Percentiles rank a stretch among this genome's conserved stretches.
phyloP scores from a whole-genome alignment of 2,888 invertebrate species.

The Microctonus aethiopoides region DNA sequence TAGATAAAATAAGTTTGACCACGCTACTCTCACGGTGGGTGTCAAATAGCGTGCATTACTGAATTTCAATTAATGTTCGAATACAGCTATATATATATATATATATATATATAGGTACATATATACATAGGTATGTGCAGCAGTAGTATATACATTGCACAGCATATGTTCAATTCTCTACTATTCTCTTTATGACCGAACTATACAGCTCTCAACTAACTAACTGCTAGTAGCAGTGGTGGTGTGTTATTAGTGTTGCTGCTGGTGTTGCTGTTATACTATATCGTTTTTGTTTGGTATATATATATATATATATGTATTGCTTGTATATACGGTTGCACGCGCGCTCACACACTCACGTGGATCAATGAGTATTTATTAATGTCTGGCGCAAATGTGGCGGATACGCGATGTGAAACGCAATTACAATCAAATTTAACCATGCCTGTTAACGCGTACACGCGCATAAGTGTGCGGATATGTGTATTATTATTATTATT shows the following conservation, averaged over 20 bases:
- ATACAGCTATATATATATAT: slow-evolving; percentile 25
- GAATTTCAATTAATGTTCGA: slow-evolving; percentile 49
- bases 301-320: no score
- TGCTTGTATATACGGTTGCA: no score
- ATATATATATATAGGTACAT: slow-evolving; percentile 1
- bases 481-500: no score
- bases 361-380: slow-evolving; percentile 52
- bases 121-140: no score
- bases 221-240: background rate
- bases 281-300: slow-evolving; percentile 27
- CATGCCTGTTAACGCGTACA: slow-evolving; percentile 13
- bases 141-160: background rate
- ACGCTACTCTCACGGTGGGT: slow-evolving; percentile 37
- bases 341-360: slow-evolving; percentile 37
- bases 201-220: slow-evolving; percentile 18
- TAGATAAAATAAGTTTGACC: slow-evolving; percentile 54
- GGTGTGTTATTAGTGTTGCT: no score
- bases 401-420: slow-evolving; percentile 46
- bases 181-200: slow-evolving; percentile 17
- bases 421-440: slow-evolving; percentile 40
- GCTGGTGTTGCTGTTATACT: background rate
- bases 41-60: slow-evolving; percentile 50
- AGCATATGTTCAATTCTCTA: background rate
- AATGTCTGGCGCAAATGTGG: slow-evolving; percentile 45
- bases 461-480: background rate